Evolutionary conservation across 2,113 vertebrate genomes (phyloP).

Genomic region (Elaphurus davidianus): DNA sequence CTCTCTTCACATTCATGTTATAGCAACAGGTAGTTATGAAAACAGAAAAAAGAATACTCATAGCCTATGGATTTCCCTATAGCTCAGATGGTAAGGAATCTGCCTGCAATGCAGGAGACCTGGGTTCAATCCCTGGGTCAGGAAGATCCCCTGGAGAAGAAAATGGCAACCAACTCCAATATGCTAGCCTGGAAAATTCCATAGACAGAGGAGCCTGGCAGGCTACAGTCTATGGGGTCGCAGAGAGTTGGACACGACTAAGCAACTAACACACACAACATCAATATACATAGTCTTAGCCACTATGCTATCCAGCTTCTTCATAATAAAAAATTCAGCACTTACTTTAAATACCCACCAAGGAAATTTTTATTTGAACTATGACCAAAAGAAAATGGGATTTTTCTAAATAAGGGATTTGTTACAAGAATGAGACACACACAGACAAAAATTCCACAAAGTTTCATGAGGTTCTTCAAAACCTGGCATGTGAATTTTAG

Average conservation of each 20-base stretch:
- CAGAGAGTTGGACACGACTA: not conserved
- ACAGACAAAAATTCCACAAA: not conserved
- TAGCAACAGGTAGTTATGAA: not conserved
- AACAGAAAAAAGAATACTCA: not conserved
- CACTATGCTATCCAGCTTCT: not conserved
- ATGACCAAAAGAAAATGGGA: not conserved
- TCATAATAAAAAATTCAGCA: not conserved
- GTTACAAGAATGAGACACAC: not conserved
- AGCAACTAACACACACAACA: not conserved
- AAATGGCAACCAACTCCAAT: not conserved
- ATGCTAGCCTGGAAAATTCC: not conserved
- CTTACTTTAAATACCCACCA: not conserved
- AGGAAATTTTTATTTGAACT: not conserved
- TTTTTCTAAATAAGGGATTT: not conserved
- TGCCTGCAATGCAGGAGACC: not conserved
- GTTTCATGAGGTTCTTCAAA: not conserved
- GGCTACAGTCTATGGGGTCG: not conserved
- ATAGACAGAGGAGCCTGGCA: not conserved
- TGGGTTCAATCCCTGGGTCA: not conserved
- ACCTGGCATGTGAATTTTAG: not conserved
- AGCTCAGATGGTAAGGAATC: not conserved
- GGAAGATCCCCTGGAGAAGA: not conserved
- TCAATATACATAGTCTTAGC: not conserved
- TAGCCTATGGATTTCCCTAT: not conserved
- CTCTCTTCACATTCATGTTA: not conserved